Evolutionary conservation across 2,113 vertebrate genomes (phyloP).

Genomic region (Rhabdornis inornatus): DNA sequence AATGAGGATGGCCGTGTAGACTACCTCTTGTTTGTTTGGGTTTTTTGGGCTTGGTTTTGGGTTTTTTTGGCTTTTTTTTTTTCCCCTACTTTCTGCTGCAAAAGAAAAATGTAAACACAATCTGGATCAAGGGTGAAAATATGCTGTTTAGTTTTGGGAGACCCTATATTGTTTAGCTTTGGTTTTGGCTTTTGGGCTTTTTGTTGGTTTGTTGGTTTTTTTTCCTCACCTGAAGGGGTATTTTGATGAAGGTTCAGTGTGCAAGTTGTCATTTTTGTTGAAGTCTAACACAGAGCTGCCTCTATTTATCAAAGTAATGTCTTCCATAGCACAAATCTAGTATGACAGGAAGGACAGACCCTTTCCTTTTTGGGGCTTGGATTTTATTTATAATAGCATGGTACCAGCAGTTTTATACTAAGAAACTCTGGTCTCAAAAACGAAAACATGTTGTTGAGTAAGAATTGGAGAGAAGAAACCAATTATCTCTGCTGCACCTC

Average conservation of each 20-base stretch:
- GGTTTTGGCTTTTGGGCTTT: background rate
- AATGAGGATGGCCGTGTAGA: background rate
- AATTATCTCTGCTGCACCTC: background rate
- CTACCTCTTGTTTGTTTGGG: background rate
- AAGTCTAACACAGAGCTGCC: background rate
- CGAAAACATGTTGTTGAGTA: background rate
- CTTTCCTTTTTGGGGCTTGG: background rate
- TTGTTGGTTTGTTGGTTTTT: rapidly evolving
- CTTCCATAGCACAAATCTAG: background rate
- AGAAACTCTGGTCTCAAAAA: background rate
- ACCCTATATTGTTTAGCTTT: background rate
- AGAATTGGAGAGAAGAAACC: background rate
- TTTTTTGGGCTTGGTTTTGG: background rate
- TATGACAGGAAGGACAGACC: background rate
- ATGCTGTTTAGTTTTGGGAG: background rate
- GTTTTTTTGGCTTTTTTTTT: background rate
- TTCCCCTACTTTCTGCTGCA: background rate
- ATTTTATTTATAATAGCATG: background rate
- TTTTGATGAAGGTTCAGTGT: background rate
- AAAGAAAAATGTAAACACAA: background rate
- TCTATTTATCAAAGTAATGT: background rate
- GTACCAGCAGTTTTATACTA: background rate
- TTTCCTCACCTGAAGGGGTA: background rate
- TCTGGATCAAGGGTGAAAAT: background rate
- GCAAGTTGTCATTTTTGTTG: background rate